phyloP scores from a whole-genome alignment of 1,140 invertebrate genomes.

The Lepidostoma basale region DNA sequence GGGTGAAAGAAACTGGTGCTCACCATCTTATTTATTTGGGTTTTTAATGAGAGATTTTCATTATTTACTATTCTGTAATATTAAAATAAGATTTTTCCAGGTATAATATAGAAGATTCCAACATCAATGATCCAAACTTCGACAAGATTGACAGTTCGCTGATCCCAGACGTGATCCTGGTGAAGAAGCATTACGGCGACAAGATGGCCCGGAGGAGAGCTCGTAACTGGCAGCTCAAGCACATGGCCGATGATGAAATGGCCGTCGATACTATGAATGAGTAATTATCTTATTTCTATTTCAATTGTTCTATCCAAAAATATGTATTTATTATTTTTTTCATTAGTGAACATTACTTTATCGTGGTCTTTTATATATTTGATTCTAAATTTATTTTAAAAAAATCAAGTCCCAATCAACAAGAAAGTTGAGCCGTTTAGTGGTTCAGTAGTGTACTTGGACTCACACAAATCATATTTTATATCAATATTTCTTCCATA shows the following conservation, averaged over 20 bases:
- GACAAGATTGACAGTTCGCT: conserved; percentile 77
- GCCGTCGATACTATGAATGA: conserved; percentile 72
- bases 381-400: too few species aligned
- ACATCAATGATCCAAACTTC: conserved; percentile 88
- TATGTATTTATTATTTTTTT: not conserved
- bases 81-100: conserved; percentile 56
- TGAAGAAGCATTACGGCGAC: conserved; percentile 91
- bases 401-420: too few species aligned
- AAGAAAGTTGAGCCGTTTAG: too few species aligned
- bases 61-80: not conserved
- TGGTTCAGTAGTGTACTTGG: too few species aligned
- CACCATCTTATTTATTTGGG: too few species aligned
- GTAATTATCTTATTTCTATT: conserved; percentile 60
- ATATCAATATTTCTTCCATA: too few species aligned
- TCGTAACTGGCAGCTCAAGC: conserved; percentile 93
- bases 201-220: conserved; percentile 70
- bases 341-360: too few species aligned
- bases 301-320: too few species aligned
- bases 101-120: conserved; percentile 87
- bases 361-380: too few species aligned
- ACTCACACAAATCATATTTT: too few species aligned
- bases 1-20: too few species aligned
- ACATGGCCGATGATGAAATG: conserved; percentile 74
- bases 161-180: conserved; percentile 89
- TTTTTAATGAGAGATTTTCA: too few species aligned